Evolutionary conservation across 2,888 invertebrate species (phyloP).

Genomic region (Tuta absoluta): DNA sequence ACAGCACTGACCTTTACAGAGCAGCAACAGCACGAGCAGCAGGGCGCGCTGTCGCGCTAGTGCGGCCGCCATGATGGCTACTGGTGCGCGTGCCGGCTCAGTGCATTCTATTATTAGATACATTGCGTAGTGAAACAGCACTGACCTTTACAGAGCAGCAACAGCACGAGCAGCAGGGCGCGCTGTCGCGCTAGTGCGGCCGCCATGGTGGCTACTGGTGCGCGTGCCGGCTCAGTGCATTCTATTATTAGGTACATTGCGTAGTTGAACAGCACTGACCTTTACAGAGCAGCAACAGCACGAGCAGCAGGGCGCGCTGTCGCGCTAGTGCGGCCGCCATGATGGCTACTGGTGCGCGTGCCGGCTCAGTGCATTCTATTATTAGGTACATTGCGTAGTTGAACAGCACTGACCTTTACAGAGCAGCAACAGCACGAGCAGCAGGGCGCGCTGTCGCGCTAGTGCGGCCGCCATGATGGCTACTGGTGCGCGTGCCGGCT

Average conservation of each 20-base stretch:
- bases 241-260: too few species aligned
- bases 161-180: slow-evolving; percentile 51
- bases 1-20: slow-evolving; percentile 57
- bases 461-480: slow-evolving; percentile 50
- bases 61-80: slow-evolving; percentile 51
- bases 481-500: slow-evolving; percentile 42
- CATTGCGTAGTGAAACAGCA: slow-evolving; percentile 23
- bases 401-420: slow-evolving; percentile 55
- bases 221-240: slow-evolving; percentile 44
- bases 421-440: slow-evolving; percentile 55
- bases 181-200: slow-evolving; percentile 44
- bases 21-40: slow-evolving; percentile 53
- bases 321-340: slow-evolving; percentile 51
- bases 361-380: too few species aligned
- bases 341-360: slow-evolving; percentile 42
- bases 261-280: slow-evolving; percentile 48
- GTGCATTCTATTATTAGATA: too few species aligned
- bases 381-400: too few species aligned
- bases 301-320: slow-evolving; percentile 50
- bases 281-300: slow-evolving; percentile 56
- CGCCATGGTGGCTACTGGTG: slow-evolving; percentile 50
- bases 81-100: slow-evolving; percentile 42
- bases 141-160: slow-evolving; percentile 62
- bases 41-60: slow-evolving; percentile 47
- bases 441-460: slow-evolving; percentile 47